Evolutionary conservation across 2,888 invertebrate species (phyloP).

Genomic region (Hedya salicella): DNA sequence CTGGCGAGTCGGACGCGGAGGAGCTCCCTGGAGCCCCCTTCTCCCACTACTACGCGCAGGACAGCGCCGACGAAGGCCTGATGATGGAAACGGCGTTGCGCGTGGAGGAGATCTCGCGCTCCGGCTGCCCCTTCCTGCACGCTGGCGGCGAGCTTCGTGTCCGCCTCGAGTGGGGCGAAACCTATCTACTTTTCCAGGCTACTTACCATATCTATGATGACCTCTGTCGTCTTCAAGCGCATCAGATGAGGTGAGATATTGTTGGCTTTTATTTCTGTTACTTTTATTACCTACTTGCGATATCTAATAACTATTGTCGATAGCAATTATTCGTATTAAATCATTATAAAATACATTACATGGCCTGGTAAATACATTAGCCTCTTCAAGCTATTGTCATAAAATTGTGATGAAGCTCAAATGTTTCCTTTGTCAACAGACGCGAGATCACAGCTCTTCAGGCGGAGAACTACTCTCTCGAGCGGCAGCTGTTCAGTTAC

Average conservation of each 20-base stretch:
- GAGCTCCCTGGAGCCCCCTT: constrained; percentile 90
- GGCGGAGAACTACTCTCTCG: constrained; percentile 93
- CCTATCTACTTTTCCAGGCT: constrained; percentile 91
- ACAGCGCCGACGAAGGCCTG: constrained; percentile 91
- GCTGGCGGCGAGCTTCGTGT: constrained; percentile 90
- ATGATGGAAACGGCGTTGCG: constrained; percentile 92
- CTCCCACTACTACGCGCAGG: constrained; percentile 92
- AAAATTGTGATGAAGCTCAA: neutral
- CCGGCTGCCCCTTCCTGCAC: constrained; percentile 88
- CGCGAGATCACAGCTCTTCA: constrained; percentile 91
- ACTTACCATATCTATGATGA: constrained; percentile 94
- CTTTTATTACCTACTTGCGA: neutral
- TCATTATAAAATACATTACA: too few species aligned
- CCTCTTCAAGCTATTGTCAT: too few species aligned
- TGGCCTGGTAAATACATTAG: too few species aligned
- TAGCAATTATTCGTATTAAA: too few species aligned
- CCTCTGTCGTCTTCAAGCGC: constrained; percentile 91
- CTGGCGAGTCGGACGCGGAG: constrained; percentile 87
- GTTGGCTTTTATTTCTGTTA: neutral
- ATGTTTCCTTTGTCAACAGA: constrained; percentile 73
- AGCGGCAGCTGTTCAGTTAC: constrained; percentile 92
- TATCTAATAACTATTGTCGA: neutral
- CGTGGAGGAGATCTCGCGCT: constrained; percentile 88
- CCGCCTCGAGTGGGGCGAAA: constrained; percentile 93
- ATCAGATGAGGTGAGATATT: constrained; percentile 91